Base-by-base conservation (phyloP, 2,797 vertebrate species). In the Pygocentrus nattereri region DNA sequence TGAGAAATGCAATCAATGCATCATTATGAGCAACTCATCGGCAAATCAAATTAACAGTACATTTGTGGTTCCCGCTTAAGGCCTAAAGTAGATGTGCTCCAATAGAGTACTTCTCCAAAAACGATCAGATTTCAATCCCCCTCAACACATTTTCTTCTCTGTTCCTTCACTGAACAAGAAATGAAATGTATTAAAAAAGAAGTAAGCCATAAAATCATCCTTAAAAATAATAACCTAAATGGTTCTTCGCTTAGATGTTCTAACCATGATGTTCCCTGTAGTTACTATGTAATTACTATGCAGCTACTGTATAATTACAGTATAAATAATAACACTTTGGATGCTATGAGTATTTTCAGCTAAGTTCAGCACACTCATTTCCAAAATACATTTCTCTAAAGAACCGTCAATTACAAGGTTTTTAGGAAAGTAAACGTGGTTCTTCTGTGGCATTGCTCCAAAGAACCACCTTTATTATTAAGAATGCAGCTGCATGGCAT, bases 11-110 rank as follows among this genome's bases (percentile, higher is more conserved):
- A 13, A 58, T 41, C 71, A 41, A 58, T 74, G 71, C 30, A 58
- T 47, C 71, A 56, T 58, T 52, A 41, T 41, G 52, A 56, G 30
- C 71, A 41, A 23, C 50, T 74, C 52, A 38, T 58, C 71, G 8
- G 59, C 6, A 25, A 58, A 68, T 41, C 12, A 18, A 67, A 41
- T 21, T 49, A 49, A 18, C 62, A 41, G 64, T 61, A 47, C 70
- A 16, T 56, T 27, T 25, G 52, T 23, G 23, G 38, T 27, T 47
- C 25, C n/a, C 3, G 23, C 41, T 47, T 25, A 25, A 16, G 52
- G 74, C 1, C 50, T 23, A 16, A 58, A 56, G 13, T 21, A 41
- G 18, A 19, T 4, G 1, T 7, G 15, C 52, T 58, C 30, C 21
- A 6, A 15, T 25, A 41, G 38, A 34, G 50, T 41, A 38, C 58